Evolutionary conservation across 1,140 invertebrate genomes (phyloP).

Genomic region (Nixonia krombeini): DNA sequence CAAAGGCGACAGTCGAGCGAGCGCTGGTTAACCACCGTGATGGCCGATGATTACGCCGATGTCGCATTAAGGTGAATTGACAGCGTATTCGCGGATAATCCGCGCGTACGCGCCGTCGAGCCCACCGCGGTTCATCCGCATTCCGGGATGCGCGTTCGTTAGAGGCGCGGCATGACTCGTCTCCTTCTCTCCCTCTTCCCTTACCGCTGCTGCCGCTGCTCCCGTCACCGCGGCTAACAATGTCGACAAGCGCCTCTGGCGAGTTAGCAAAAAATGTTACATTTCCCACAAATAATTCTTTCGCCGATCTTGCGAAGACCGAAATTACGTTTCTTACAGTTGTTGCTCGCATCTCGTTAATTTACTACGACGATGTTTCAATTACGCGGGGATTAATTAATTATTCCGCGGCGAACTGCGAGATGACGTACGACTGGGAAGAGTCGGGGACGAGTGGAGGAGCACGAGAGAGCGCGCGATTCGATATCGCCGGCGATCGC

Average conservation of each 20-base stretch:
- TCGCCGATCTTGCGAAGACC: too few relatives aligned
- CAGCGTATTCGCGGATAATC: constrained; percentile 27
- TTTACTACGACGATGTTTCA: too few relatives aligned
- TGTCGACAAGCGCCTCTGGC: constrained; percentile 8
- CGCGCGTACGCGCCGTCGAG: constrained; percentile 22
- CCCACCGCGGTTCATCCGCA: constrained; percentile 42
- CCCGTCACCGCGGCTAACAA: constrained; percentile 18
- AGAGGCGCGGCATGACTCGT: constrained; percentile 10
- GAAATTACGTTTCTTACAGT: too few relatives aligned
- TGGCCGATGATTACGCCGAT: constrained; percentile 37
- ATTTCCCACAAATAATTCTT: too few relatives aligned
- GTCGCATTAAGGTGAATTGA: constrained; percentile 36
- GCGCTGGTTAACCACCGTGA: constrained; percentile 38
- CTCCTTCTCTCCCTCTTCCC: constrained; percentile 11
- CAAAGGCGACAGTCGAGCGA: neutral
- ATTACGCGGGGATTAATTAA: too few relatives aligned
- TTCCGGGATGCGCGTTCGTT: constrained; percentile 41
- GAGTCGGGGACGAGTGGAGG: too few relatives aligned
- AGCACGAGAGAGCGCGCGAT: constrained; percentile 9
- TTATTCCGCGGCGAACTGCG: too few relatives aligned
- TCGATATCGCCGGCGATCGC: constrained; percentile 32
- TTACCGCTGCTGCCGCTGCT: constrained; percentile 11
- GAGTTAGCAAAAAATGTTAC: constrained; percentile 15
- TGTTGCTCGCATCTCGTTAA: too few relatives aligned
- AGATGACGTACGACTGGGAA: too few relatives aligned